Base-by-base conservation (phyloP, 2,888 invertebrate species). In the Yponomeuta evonymella region DNA sequence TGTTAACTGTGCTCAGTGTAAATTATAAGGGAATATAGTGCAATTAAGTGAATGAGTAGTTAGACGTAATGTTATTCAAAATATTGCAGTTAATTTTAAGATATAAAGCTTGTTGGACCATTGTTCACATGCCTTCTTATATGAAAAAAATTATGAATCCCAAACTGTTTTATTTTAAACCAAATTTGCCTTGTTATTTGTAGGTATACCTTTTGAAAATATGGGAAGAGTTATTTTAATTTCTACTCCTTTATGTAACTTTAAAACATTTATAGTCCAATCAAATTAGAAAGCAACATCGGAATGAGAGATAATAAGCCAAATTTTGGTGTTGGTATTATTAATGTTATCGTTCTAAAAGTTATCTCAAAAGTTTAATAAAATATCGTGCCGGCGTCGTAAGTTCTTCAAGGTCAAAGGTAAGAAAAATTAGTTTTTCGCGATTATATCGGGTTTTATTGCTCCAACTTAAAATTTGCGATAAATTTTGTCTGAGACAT, bases 71-170 rank as follows among this genome's bases (percentile, higher is more conserved):
- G 83, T 83, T 86, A 85, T 78, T 86, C 80, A 82, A 85, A 72
- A 80, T 85, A 82, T 79, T 77, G 79, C 79, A 77, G 76, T 78
- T 81, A 80, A 76, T 76, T 81, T 72, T 82, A 82, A 81, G 80
- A 74, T 83, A 86, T 79, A 81, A 86, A 88, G 90, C 89, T 88
- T 85, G 90, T 82, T 85, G 91, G 85, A 90, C 90, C 87, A 84
- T 88, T 89, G 90, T 91, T 90, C 90, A 88, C 90, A 81, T 81
- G 90, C 86, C 84, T 86, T 86, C 78, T 83, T 78, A 72, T 78
- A 82, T 83, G 82, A 76, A 75, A 77, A 77, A 72, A 77, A 76
- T 75, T 15, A 58, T 15, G 4, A 12, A 58, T 15, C 51, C 15
- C 1, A 58, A 58, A 58, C 51, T 58, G 51, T 58, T 58, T 58